Percentiles rank a stretch among this genome's conserved stretches.
These are phyloP conservation scores for Otus scops DNA, from an alignment of 2,797 vertebrate species.

Conservation along the genomic window DNA sequence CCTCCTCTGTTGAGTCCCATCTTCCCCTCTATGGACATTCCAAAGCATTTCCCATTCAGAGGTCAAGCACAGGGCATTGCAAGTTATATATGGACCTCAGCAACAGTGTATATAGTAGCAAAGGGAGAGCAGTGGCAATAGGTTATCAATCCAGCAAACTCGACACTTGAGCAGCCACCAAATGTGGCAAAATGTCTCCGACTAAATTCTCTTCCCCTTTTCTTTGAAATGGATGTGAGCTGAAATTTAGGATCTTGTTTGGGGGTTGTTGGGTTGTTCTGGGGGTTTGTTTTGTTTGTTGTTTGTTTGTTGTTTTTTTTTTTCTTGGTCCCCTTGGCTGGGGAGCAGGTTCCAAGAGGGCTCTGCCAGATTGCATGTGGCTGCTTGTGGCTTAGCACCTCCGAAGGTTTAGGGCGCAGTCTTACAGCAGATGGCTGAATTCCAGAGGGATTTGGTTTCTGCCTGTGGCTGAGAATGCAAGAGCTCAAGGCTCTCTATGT, in stretches of 20 bases:
- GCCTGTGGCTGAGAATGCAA: slow-evolving; percentile 5
- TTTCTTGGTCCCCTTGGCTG: slow-evolving; percentile 10
- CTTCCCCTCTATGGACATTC: slow-evolving; percentile 90
- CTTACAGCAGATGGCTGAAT: slow-evolving; percentile 26
- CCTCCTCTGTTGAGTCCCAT: slow-evolving; percentile 73
- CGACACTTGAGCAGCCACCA: not conserved
- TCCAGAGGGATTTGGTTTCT: slow-evolving; percentile 51
- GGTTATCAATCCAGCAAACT: slow-evolving; percentile 39
- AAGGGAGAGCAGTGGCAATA: slow-evolving; percentile 67
- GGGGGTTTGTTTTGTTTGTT: not conserved
- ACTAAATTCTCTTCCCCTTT: slow-evolving; percentile 30
- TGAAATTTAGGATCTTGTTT: slow-evolving; percentile 36
- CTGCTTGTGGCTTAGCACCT: slow-evolving; percentile 53
- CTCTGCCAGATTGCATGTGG: slow-evolving; percentile 33
- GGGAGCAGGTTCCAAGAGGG: slow-evolving; percentile 29
- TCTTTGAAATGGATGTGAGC: not conserved
- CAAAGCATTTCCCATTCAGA: slow-evolving; percentile 92
- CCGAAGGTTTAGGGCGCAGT: slow-evolving; percentile 23
- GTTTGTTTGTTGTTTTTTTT: not conserved
- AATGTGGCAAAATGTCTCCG: not conserved
- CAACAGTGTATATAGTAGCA: slow-evolving; percentile 66
- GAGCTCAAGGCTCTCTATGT: not conserved
- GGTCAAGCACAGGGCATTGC: slow-evolving; percentile 86
- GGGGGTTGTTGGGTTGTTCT: not conserved
- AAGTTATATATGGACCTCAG: slow-evolving; percentile 77